Conservation (phyloP, 2,797 vertebrate species). For the Halcyon badia region DNA sequence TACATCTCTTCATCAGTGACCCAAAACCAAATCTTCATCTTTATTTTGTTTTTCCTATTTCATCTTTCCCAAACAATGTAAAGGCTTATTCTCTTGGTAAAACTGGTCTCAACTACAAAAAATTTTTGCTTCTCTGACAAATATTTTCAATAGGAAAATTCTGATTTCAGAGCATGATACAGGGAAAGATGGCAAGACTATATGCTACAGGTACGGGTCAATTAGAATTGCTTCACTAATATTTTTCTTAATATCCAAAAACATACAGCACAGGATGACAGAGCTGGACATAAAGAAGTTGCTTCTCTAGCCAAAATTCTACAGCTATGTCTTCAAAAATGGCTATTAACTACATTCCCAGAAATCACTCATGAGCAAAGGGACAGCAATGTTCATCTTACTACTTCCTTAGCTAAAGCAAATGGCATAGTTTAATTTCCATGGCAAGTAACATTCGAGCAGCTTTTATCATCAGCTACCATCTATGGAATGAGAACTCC, state of each 20-base stretch:
- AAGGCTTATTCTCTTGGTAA: neutral
- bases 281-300: neutral
- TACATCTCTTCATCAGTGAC: neutral
- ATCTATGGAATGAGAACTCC: neutral
- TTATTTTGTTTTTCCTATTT: neutral
- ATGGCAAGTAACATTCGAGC: neutral
- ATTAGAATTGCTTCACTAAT: neutral
- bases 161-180: neutral
- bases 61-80: neutral
- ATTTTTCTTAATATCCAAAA: neutral
- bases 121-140: neutral
- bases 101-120: neutral
- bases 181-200: neutral
- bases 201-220: neutral
- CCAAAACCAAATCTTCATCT: neutral
- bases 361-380: neutral
- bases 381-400: neutral
- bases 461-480: neutral
- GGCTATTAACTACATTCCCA: neutral
- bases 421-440: neutral
- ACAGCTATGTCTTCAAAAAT: neutral
- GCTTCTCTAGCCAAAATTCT: neutral
- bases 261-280: neutral
- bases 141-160: neutral
- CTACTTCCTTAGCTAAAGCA: neutral